Conservation (phyloP, 2,113 vertebrate species). For the Pseudopodoces humilis region DNA sequence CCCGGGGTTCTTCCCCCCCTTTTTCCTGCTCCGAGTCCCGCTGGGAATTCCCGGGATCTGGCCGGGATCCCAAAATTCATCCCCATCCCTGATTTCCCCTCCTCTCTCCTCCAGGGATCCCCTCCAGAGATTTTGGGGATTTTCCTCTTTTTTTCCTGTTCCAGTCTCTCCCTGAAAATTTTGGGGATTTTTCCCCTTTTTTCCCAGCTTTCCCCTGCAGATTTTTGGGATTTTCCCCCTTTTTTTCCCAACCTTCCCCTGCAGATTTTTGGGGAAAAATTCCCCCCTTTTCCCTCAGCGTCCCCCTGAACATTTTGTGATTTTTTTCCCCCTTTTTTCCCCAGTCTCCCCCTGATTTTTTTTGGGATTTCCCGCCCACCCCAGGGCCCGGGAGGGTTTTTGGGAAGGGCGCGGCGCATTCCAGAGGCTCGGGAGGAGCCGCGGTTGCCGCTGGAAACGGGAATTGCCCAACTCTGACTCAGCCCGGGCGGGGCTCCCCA, state of each 20-base stretch:
- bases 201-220: rapidly evolving
- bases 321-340: neutral
- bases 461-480: neutral
- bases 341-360: too few species aligned
- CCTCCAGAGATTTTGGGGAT: too few species aligned
- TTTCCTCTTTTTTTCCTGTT: too few species aligned
- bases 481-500: neutral
- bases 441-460: neutral
- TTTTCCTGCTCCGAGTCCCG: neutral
- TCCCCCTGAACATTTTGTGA: too few species aligned
- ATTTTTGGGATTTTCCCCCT: neutral
- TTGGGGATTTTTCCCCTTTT: too few species aligned
- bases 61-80: neutral
- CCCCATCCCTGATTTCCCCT: too few species aligned
- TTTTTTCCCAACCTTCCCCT: neutral
- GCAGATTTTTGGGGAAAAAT: too few species aligned
- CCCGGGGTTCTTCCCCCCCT: too few species aligned
- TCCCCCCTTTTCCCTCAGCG: too few species aligned
- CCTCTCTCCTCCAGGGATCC: neutral
- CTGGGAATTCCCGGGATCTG: neutral
- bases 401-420: neutral
- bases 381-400: too few species aligned
- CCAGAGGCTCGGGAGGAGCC: neutral
- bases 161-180: too few species aligned
- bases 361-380: too few species aligned